Base-by-base conservation (phyloP, 1,140 invertebrate genomes). In the Formica selysi region DNA sequence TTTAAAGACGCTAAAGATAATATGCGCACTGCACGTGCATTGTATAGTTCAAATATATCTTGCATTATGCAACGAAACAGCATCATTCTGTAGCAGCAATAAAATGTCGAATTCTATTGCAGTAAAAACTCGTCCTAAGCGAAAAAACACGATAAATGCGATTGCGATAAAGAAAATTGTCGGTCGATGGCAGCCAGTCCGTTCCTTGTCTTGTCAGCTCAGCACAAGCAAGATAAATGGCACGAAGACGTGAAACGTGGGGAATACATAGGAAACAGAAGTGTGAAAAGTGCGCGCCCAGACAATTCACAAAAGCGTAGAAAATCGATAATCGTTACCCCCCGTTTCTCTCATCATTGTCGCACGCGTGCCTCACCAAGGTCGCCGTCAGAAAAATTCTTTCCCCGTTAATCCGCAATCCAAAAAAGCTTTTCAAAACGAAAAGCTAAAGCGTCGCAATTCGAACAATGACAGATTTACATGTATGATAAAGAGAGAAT, bases 301-400 rank as follows among this genome's bases (percentile, higher is more conserved):
- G 89, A 90, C 89, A 86, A 90, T 78, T 90, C 89, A 90, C 89
- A 90, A 86, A 90, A 90, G 89, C 89, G 79, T 87, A 73, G 86
- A 85, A 73, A 87, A 54, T 90, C 89, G 89, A 90, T 90, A 78
- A 87, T 90, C 64, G 57, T 87, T 87, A 90, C 70, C 86, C 76
- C 86, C 88, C 74, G 59, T 64, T 87, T 68, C 51, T 76, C 41
- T 78, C 85, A 68, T 64, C 59, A 32, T 68, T 80, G 76, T 80
- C 62, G 76, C 54, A 76, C 41, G 51, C 57, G 29, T 80, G 79
- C 54, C 70, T 71, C 70, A 64, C 85, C 89, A 90, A 90, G 78
- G 87, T 89, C 88, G 87, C 59, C 48, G 16, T 61, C 64, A 32
- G 48, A 68, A 80, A 70, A 19, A 44, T 80, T 54, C 19, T 71